Percentiles rank a stretch among this genome's conserved stretches.
Conservation (phyloP, 2,888 invertebrate genomes). For the Dryomyza anilis region DNA sequence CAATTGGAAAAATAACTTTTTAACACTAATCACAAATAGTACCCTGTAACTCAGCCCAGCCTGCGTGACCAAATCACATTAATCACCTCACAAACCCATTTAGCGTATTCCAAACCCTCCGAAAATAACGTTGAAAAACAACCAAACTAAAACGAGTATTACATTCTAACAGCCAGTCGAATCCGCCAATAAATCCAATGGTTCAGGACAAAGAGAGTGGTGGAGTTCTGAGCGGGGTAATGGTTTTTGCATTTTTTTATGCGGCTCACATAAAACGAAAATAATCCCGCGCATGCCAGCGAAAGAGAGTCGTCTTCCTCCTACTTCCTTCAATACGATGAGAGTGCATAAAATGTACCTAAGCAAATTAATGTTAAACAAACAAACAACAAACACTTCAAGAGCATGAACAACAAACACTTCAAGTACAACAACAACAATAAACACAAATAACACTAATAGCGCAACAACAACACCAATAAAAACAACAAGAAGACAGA, state of each 20-base stretch:
- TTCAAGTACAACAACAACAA: background rate
- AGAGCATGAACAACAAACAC: slow-evolving; percentile 3
- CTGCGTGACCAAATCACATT: slow-evolving; percentile 52
- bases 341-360: background rate
- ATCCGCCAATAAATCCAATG: too few species aligned
- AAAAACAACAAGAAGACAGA: background rate
- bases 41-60: too few species aligned
- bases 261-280: too few species aligned
- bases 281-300: too few species aligned
- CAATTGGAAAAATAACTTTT: too few species aligned
- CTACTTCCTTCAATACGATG: background rate
- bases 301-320: background rate
- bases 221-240: too few species aligned
- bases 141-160: background rate
- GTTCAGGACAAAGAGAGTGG: too few species aligned
- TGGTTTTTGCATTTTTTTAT: too few species aligned
- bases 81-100: slow-evolving; percentile 43
- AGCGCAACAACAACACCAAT: slow-evolving; percentile 2
- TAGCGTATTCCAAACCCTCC: background rate
- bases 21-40: too few species aligned
- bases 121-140: background rate
- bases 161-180: slow-evolving; percentile 11
- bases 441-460: background rate
- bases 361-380: background rate
- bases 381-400: slow-evolving; percentile 20